Evolutionary conservation across 2,888 invertebrate genomes (phyloP), one percentile per base, ranked within the genome.

Genomic region (Mechanitis mazaeus): DNA sequence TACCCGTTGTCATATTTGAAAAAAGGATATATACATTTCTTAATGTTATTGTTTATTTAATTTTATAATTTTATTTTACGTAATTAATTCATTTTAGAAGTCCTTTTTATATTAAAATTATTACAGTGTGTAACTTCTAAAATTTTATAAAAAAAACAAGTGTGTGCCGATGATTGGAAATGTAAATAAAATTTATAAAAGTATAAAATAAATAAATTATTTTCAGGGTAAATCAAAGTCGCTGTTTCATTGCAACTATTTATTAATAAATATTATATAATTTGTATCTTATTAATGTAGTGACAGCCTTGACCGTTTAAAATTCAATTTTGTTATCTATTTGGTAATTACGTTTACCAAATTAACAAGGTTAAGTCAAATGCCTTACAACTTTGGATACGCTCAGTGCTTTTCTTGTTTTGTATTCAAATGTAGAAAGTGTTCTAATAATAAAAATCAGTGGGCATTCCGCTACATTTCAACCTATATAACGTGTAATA

Each of bases 231-330:
- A 50, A 50, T 31, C 11, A 50, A 50, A 50, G 31, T 31, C 7
- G 65, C 46, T 67, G 55, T 65, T 58, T 65, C 60, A 70, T 65
- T 72, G 75, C 72, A 69, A 63, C 68, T 67, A 72, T 76, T 77
- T 76, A 77, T 73, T 76, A 66, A 67, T 64, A 65, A 57, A 68
- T 62, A 63, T 68, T 66, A 71, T 68, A 71, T 66, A 72, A 71
- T 68, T 68, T 59, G 64, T 55, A 57, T 42, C 45, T 42, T 56
- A 55, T 59, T 55, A 58, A 56, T 58, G 47, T 58, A 28, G 45
- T 55, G 7, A 28, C 7, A 50, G 31, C 31, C 7, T 50, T 46
- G 33, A 46, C 4, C 33, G 46, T 46, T 58, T 33, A 45, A 35
- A 35, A 42, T 54, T 58, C 54, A 54, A 58, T 58, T 58, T 47